phyloP scores from a whole-genome alignment of 2,797 vertebrate genomes.

The Tokudaia muenninki region DNA sequence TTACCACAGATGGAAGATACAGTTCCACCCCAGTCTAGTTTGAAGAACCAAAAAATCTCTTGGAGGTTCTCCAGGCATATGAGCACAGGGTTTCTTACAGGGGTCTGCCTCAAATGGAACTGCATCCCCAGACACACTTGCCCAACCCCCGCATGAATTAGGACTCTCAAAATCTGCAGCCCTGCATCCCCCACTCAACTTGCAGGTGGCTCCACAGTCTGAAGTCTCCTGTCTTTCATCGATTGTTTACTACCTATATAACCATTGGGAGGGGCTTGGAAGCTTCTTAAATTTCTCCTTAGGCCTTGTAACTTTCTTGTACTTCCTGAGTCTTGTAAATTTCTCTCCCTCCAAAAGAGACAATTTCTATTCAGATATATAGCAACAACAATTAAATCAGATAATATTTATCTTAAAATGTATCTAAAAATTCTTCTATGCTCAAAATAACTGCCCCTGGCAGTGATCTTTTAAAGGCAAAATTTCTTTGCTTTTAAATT shows the following conservation, averaged over 20 bases:
- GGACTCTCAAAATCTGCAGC: neutral
- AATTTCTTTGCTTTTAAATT: neutral
- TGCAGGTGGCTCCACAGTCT: neutral
- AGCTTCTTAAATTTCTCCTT: neutral
- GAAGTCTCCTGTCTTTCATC: neutral
- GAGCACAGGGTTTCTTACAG: neutral
- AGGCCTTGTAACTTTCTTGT: neutral
- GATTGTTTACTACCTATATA: neutral
- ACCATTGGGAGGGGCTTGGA: neutral
- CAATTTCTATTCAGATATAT: neutral
- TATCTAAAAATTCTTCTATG: slow-evolving; percentile 13
- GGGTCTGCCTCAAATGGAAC: neutral
- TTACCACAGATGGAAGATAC: neutral
- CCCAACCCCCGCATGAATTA: neutral
- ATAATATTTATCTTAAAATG: neutral
- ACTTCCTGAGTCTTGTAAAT: neutral
- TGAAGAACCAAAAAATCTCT: neutral
- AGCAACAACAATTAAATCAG: slow-evolving; percentile 2
- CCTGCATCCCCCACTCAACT: neutral
- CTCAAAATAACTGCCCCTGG: neutral
- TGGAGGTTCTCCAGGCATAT: neutral
- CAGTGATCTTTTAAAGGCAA: slow-evolving; percentile 51
- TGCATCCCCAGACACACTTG: neutral
- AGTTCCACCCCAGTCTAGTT: neutral
- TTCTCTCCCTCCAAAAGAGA: neutral